These are phyloP conservation scores for Tragopan temminckii DNA, from an alignment of 2,797 vertebrate species.

Conservation along the genomic window DNA sequence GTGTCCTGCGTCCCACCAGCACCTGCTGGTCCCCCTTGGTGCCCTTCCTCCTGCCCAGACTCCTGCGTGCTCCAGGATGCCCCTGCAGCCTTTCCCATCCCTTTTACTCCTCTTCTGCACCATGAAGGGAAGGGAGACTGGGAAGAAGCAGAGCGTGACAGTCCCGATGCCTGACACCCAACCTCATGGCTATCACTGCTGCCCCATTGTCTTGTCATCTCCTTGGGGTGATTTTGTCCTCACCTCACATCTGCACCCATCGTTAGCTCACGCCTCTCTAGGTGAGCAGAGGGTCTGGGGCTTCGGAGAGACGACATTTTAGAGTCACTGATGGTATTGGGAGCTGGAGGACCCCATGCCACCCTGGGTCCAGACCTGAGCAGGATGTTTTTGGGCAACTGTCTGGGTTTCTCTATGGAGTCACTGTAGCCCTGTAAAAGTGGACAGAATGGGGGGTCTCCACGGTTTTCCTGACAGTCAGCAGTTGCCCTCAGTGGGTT, in stretches of 20 bases:
- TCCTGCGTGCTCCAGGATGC: not conserved
- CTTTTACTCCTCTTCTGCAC: rapidly evolving
- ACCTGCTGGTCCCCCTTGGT: rapidly evolving
- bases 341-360: not conserved
- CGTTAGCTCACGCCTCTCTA: rapidly evolving
- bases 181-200: not conserved
- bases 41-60: not conserved
- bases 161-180: rapidly evolving
- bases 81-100: not conserved
- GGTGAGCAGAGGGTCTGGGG: not conserved
- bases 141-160: not conserved
- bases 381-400: rapidly evolving
- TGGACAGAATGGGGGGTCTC: not conserved
- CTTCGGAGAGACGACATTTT: not conserved
- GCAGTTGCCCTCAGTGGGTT: not conserved
- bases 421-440: not conserved
- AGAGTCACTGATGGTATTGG: not conserved
- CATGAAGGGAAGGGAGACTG: rapidly evolving
- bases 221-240: not conserved
- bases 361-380: not conserved
- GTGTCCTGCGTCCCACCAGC: rapidly evolving
- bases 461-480: not conserved
- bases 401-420: rapidly evolving
- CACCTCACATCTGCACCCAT: not conserved
- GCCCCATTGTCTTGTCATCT: not conserved